These are phyloP conservation scores for Daktulosphaira vitifoliae DNA, from an alignment of 1,140 invertebrate species.

Conservation along the genomic window DNA sequence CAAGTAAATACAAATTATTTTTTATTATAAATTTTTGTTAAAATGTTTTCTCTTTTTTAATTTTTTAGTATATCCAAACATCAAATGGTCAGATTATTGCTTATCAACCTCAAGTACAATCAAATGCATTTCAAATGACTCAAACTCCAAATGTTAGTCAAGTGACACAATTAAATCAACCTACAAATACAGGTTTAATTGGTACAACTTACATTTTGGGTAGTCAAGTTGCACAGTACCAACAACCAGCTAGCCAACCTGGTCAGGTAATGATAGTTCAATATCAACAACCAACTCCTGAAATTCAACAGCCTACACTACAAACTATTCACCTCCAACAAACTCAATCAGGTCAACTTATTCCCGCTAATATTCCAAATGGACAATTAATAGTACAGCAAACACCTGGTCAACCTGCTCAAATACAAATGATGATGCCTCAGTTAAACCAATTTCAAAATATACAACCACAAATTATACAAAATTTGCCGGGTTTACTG, in stretches of 20 bases:
- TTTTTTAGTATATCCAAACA: slow-evolving; percentile 30
- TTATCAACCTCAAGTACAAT: slow-evolving; percentile 21
- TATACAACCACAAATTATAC: slow-evolving; percentile 28
- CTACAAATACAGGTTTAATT: not conserved
- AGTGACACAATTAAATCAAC: slow-evolving; percentile 17
- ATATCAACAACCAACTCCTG: slow-evolving; percentile 19
- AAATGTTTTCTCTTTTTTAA: slow-evolving; percentile 13
- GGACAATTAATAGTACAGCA: slow-evolving; percentile 25
- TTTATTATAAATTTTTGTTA: not conserved
- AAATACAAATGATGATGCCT: slow-evolving; percentile 32
- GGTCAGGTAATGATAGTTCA: slow-evolving; percentile 29
- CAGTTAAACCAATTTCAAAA: slow-evolving; percentile 28
- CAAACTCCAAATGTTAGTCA: slow-evolving; percentile 21
- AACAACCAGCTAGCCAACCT: slow-evolving; percentile 18
- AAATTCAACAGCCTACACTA: slow-evolving; percentile 18
- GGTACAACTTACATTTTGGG: slow-evolving; percentile 25
- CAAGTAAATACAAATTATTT: slow-evolving; percentile 18
- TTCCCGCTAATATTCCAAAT: slow-evolving; percentile 24
- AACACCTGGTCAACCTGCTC: slow-evolving; percentile 22
- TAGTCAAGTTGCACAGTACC: slow-evolving; percentile 24
- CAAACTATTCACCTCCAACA: slow-evolving; percentile 28
- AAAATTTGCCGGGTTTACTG: slow-evolving; percentile 16
- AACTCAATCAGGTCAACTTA: slow-evolving; percentile 27
- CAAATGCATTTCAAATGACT: slow-evolving; percentile 25
- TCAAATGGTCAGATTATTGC: slow-evolving; percentile 32